Conservation (phyloP, 2,797 vertebrate species). For the Xenops minutus region DNA sequence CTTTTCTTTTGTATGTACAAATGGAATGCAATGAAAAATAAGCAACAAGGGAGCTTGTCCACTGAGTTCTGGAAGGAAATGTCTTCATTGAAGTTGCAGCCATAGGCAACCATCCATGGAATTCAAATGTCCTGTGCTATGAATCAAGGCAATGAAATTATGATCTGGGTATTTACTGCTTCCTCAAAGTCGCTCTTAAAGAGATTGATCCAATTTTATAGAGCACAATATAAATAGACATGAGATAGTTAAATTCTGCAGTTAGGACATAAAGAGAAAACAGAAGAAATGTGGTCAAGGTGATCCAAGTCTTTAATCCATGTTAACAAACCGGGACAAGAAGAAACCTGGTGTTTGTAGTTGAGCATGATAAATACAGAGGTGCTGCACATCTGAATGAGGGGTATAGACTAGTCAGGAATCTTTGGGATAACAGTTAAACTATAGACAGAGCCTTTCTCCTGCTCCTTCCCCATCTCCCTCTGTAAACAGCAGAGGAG, state of each 20-base stretch:
- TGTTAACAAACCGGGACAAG: neutral
- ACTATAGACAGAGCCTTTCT: neutral
- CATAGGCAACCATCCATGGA: neutral
- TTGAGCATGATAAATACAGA: neutral
- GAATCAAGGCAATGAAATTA: neutral
- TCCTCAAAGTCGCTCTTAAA: neutral
- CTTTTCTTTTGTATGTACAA: neutral
- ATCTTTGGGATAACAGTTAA: neutral
- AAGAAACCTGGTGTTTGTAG: neutral
- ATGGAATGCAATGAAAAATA: neutral
- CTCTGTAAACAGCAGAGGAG: neutral
- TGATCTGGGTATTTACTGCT: neutral
- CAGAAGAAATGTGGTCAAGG: neutral
- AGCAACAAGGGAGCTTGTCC: neutral
- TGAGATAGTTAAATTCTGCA: neutral
- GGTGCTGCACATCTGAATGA: neutral
- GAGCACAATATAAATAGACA: neutral
- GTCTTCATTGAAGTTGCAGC: neutral
- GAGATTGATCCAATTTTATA: neutral
- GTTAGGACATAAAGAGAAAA: neutral
- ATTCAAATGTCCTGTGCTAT: neutral
- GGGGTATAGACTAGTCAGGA: neutral
- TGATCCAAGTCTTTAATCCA: neutral
- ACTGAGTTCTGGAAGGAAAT: neutral
- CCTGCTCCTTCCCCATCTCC: neutral